Evolutionary conservation across 1,140 invertebrate genomes (phyloP).

Genomic region (Aphidius gifuensis): DNA sequence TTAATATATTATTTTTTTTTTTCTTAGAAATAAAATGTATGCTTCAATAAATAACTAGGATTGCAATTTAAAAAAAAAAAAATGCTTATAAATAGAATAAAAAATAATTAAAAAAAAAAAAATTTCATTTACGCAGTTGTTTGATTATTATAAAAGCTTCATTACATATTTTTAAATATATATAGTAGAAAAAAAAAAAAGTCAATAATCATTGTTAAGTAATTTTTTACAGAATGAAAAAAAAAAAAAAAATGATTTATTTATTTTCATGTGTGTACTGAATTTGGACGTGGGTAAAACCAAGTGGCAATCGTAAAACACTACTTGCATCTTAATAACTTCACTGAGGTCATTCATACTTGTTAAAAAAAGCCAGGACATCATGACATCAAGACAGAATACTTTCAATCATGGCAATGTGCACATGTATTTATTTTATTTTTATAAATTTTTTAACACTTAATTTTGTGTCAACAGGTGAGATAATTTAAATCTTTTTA

Average conservation of each 20-base stretch:
- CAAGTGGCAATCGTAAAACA: constrained; percentile 37
- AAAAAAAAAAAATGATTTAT: neutral
- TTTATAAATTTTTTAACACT: constrained; percentile 8
- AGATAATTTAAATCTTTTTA: too few species aligned
- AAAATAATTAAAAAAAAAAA: too few species aligned
- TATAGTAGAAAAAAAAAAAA: too few species aligned
- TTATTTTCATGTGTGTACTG: neutral
- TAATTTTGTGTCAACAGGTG: neutral
- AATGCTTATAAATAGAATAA: too few species aligned
- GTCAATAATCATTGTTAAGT: too few species aligned
- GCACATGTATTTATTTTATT: constrained; percentile 17
- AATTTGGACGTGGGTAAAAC: constrained; percentile 19
- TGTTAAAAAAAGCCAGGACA: constrained; percentile 50
- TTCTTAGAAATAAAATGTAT: too few species aligned
- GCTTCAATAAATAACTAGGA: too few species aligned
- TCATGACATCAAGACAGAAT: constrained; percentile 37
- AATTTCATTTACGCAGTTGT: too few species aligned
- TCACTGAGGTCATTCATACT: constrained; percentile 48
- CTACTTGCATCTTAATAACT: constrained; percentile 44
- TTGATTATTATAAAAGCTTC: too few species aligned
- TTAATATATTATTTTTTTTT: too few species aligned
- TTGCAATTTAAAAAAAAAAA: too few species aligned
- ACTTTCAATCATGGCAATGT: constrained; percentile 41
- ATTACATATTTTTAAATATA: too few species aligned
- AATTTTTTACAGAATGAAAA: neutral